Evolutionary conservation across 2,888 invertebrate genomes (phyloP), one percentile per base, ranked within the genome.

Genomic region (Lycophotia porphyrea): DNA sequence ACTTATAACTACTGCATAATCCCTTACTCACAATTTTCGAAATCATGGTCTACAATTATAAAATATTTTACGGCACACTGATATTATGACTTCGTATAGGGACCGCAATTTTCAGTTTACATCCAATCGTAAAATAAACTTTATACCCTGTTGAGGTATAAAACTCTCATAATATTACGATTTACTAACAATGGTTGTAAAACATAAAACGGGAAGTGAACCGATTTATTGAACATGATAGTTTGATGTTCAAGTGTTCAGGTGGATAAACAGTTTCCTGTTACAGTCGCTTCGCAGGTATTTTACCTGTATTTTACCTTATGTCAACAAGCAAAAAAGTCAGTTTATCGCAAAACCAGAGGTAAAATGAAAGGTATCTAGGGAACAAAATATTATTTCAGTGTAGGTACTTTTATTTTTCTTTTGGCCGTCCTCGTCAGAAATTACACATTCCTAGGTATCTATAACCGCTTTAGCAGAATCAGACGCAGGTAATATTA

Each of bases 121-220:
- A 69, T 70, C 85, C 78, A 76, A 79, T 81, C 90, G 76, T 89
- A 85, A 88, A 88, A 81, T 68, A 76, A 34, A 69, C 24, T 81
- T 88, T 89, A 87, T 86, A 64, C 52, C 82, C 74, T 79, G 86
- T 81, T 84, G 78, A 76, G 74, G 80, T 75, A 81, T 81, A 89
- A 89, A 88, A 86, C 63, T 52, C 52, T 74, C 75, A 65, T 88
- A 79, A 76, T 71, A 66, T 88, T 71, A 84, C 78, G 87, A 79
- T 81, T 65, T 70, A 74, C 70, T 80, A 80, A 87, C 82, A 86
- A 77, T 67, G 66, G 75, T 55, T 78, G 60, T 82, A 80, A 82
- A 85, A 78, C 60, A 76, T 67, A 64, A 82, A 76, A 65, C 27
- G 36, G 67, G n/a, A 84, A 81, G 68, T 58, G 73, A 71, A 77